phyloP scores from a whole-genome alignment of 2,113 vertebrate genomes.

The Axis porcinus region DNA sequence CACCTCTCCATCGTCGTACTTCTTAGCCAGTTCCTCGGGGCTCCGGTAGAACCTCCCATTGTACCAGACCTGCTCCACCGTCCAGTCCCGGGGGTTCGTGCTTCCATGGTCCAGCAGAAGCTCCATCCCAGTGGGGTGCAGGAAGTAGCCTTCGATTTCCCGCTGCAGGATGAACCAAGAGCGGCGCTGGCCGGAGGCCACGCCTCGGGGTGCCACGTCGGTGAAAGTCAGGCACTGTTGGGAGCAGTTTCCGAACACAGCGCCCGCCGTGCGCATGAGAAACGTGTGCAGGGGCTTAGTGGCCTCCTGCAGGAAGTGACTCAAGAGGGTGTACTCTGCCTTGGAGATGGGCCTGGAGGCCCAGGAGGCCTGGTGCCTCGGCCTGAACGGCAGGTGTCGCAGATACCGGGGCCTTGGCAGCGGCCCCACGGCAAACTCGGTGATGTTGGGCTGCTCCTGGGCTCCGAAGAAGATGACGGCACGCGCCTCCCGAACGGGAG shows the following conservation, averaged over 20 bases:
- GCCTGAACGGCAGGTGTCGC: constrained; percentile 58
- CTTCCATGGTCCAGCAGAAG: constrained; percentile 87
- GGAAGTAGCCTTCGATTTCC: constrained; percentile 87
- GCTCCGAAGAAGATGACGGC: constrained; percentile 88
- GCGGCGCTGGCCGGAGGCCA: constrained; percentile 86
- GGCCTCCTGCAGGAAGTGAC: constrained; percentile 53
- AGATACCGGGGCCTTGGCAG: constrained; percentile 83
- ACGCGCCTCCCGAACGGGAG: constrained; percentile 84
- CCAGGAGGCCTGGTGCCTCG: constrained; percentile 71
- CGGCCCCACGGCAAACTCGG: constrained; percentile 87
- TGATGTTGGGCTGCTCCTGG: constrained; percentile 85
- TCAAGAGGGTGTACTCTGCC: constrained; percentile 81
- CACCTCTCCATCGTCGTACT: constrained; percentile 79
- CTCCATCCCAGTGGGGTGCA: constrained; percentile 92
- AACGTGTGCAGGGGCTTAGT: constrained; percentile 78
- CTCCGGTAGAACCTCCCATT: constrained; percentile 86
- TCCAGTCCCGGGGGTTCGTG: constrained; percentile 82
- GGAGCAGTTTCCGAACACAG: constrained; percentile 82
- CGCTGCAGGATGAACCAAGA: constrained; percentile 91
- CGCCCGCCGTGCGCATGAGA: constrained; percentile 84
- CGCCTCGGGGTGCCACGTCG: constrained; percentile 86
- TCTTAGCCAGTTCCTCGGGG: constrained; percentile 81
- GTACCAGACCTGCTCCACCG: constrained; percentile 88
- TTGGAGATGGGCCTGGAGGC: constrained; percentile 80
- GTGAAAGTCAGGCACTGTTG: constrained; percentile 87